Percentiles rank a stretch among this genome's conserved stretches.
phyloP scores from a whole-genome alignment of 2,888 invertebrate species.

The Tetheella fluctuosa region DNA sequence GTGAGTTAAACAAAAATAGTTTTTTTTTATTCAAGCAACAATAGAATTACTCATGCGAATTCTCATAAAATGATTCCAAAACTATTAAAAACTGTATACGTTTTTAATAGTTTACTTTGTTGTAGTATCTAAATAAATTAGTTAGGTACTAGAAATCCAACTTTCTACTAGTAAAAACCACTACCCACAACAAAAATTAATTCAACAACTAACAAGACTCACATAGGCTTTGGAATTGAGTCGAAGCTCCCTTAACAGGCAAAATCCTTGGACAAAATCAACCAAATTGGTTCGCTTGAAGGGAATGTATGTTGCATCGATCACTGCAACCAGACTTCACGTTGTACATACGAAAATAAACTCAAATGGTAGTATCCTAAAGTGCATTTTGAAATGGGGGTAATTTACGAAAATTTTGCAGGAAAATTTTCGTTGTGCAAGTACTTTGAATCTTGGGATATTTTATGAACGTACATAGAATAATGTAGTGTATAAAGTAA shows the following conservation, averaged over 20 bases:
- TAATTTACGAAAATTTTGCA: slow-evolving; percentile 43
- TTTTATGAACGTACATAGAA: slow-evolving; percentile 60
- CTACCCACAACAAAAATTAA: background rate
- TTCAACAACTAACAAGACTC: slow-evolving; percentile 27
- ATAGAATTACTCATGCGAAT: too few species aligned
- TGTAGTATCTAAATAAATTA: too few species aligned
- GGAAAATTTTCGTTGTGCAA: slow-evolving; percentile 58
- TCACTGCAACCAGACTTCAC: slow-evolving; percentile 36
- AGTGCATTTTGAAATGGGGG: slow-evolving; percentile 34
- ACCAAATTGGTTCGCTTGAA: slow-evolving; percentile 68
- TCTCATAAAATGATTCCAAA: too few species aligned
- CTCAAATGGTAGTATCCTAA: slow-evolving; percentile 30
- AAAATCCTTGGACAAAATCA: slow-evolving; percentile 61
- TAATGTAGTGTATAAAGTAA: slow-evolving; percentile 56
- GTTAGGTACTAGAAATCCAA: too few species aligned
- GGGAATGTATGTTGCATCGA: slow-evolving; percentile 66
- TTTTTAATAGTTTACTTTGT: too few species aligned
- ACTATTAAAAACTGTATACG: too few species aligned
- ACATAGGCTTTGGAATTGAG: slow-evolving; percentile 38
- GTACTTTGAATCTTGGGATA: slow-evolving; percentile 63
- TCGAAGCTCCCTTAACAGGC: slow-evolving; percentile 37
- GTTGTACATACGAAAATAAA: slow-evolving; percentile 27
- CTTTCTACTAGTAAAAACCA: background rate
- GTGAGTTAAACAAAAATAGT: too few species aligned
- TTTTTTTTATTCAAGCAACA: too few species aligned